Conservation (phyloP, 2,797 vertebrate genomes). For the Hafferia zeledoni region DNA sequence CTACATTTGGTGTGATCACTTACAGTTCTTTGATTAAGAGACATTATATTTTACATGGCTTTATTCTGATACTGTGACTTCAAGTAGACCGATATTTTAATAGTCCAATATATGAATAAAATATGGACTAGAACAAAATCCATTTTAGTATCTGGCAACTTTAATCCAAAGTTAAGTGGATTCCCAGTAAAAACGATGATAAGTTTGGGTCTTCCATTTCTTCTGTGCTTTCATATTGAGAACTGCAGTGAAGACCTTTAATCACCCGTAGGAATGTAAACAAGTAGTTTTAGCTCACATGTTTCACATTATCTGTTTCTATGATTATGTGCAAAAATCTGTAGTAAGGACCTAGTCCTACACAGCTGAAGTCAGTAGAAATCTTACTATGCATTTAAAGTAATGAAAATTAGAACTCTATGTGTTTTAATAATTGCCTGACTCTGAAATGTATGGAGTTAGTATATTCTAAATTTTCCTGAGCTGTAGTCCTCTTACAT, state of each 20-base stretch:
- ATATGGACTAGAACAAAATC: not conserved
- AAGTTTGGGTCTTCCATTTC: not conserved
- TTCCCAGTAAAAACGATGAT: not conserved
- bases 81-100: not conserved
- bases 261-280: not conserved
- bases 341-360: not conserved
- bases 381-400: not conserved
- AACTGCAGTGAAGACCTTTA: not conserved
- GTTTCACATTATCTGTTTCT: not conserved
- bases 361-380: not conserved
- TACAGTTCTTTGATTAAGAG: not conserved
- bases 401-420: not conserved
- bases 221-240: not conserved
- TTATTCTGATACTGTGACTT: not conserved
- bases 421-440: not conserved
- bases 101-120: not conserved
- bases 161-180: not conserved
- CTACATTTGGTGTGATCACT: not conserved
- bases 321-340: not conserved
- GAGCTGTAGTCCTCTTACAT: not conserved
- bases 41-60: not conserved
- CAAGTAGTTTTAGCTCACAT: not conserved
- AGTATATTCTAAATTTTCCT: not conserved
- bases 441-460: not conserved
- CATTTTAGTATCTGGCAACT: not conserved